Conservation (phyloP, 2,113 vertebrate species). For the Sardina pilchardus region DNA sequence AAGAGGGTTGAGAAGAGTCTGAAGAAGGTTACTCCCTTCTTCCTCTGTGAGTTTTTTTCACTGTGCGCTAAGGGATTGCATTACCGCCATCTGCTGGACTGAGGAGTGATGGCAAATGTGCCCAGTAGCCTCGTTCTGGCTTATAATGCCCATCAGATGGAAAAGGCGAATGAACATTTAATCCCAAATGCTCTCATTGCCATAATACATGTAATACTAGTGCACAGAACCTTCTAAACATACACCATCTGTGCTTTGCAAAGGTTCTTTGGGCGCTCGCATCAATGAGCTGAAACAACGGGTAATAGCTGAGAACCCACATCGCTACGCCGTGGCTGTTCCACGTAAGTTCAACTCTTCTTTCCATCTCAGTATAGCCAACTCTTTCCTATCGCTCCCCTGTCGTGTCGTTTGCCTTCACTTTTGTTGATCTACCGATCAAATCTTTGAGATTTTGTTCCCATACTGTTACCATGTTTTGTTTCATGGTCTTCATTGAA, state of each 20-base stretch:
- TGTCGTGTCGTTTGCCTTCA: background rate
- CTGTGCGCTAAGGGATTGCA: too few species aligned
- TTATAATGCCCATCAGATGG: too few species aligned
- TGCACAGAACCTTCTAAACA: background rate
- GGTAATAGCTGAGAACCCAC: constrained; percentile 89
- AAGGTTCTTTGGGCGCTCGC: constrained; percentile 88
- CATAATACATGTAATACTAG: background rate
- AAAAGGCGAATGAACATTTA: too few species aligned
- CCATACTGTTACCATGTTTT: background rate
- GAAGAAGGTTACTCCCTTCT: too few species aligned
- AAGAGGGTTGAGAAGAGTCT: too few species aligned
- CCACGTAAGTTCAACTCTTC: constrained; percentile 79
- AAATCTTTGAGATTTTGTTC: background rate
- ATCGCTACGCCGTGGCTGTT: constrained; percentile 89
- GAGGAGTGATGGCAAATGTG: too few species aligned
- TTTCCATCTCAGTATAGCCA: background rate
- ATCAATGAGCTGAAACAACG: constrained; percentile 93
- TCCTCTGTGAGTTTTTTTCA: too few species aligned
- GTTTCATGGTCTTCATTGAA: background rate
- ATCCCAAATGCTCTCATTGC: too few species aligned
- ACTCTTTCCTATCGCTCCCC: background rate
- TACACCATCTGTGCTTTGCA: background rate
- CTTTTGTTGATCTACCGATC: background rate
- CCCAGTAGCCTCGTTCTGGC: too few species aligned
- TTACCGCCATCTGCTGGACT: too few species aligned